These are phyloP conservation scores for Clusia tigrina DNA, from an alignment of 2,888 invertebrate genomes.

Conservation along the genomic window DNA sequence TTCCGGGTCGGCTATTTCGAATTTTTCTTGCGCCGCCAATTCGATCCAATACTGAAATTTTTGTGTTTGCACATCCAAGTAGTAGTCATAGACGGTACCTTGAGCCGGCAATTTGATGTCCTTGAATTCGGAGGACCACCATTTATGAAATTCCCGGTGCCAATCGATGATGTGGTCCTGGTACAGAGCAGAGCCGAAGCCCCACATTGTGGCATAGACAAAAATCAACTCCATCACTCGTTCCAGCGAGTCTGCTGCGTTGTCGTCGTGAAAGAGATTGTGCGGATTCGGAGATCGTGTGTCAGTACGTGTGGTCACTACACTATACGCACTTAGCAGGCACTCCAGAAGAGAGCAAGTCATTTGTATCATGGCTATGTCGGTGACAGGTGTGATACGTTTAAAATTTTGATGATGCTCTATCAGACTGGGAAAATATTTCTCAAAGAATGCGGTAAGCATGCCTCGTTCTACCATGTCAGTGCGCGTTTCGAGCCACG, in stretches of 20 bases:
- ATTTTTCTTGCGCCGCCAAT: constrained; percentile 69
- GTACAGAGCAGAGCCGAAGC: constrained; percentile 90
- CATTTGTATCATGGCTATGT: constrained; percentile 89
- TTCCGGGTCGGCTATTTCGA: constrained; percentile 75
- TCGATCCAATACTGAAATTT: constrained; percentile 89
- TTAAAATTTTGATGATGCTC: constrained; percentile 83
- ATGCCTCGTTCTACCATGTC: constrained; percentile 81
- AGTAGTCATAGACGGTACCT: constrained; percentile 89
- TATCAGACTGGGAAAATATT: constrained; percentile 87
- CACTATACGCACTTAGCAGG: constrained; percentile 67
- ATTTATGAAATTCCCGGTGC: constrained; percentile 93
- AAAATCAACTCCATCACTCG: constrained; percentile 86
- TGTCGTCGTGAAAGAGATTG: constrained; percentile 68
- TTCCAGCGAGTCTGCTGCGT: constrained; percentile 72
- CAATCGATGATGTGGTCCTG: constrained; percentile 92
- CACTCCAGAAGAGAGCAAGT: constrained; percentile 88
- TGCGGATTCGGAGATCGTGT: constrained; percentile 38
- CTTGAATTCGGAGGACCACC: constrained; percentile 95
- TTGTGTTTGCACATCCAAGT: constrained; percentile 84
- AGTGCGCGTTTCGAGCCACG: constrained; percentile 85
- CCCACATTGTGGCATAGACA: constrained; percentile 90
- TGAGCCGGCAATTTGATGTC: constrained; percentile 84
- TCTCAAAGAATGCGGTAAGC: constrained; percentile 89
- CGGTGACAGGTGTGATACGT: constrained; percentile 89
- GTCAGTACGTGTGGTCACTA: constrained; percentile 17